Conservation (phyloP, 2,888 invertebrate genomes). For the Adelphocoris suturalis region DNA sequence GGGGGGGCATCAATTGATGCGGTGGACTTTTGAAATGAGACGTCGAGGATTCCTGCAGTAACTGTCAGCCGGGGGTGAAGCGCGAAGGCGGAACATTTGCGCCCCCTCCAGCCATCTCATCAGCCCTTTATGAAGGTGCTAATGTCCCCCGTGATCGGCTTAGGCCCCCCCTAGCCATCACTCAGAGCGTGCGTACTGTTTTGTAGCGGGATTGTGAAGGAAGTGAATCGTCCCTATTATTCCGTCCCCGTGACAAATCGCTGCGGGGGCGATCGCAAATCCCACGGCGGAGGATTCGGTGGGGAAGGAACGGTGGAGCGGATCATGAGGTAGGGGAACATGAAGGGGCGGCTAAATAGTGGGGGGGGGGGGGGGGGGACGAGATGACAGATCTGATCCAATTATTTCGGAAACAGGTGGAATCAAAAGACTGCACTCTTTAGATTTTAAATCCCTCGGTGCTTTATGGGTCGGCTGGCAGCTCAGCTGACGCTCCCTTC, state of each 20-base stretch:
- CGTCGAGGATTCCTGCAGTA: not conserved
- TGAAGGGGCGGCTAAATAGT: not conserved
- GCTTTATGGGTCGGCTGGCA: not conserved
- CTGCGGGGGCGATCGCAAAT: not conserved
- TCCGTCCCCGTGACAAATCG: conserved; percentile 33
- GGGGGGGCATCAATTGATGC: not conserved
- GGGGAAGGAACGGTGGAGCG: no score
- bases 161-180: not conserved
- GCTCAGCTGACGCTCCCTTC: not conserved
- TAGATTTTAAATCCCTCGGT: conserved; percentile 14
- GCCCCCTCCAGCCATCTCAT: not conserved
- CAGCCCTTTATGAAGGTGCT: conserved; percentile 38
- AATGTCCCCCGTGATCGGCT: conserved; percentile 47
- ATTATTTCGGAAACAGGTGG: conserved; percentile 51
- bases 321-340: no score
- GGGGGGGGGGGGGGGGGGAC: not conserved
- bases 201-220: conserved; percentile 48
- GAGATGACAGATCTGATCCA: conserved; percentile 50
- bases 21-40: conserved; percentile 4
- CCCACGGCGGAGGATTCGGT: not conserved
- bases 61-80: conserved; percentile 2
- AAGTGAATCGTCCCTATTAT: conserved; percentile 42
- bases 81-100: not conserved
- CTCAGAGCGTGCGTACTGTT: not conserved
- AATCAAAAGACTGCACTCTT: conserved; percentile 5